Conservation (phyloP, 1,140 invertebrate genomes). For the Caerostris darwini region DNA sequence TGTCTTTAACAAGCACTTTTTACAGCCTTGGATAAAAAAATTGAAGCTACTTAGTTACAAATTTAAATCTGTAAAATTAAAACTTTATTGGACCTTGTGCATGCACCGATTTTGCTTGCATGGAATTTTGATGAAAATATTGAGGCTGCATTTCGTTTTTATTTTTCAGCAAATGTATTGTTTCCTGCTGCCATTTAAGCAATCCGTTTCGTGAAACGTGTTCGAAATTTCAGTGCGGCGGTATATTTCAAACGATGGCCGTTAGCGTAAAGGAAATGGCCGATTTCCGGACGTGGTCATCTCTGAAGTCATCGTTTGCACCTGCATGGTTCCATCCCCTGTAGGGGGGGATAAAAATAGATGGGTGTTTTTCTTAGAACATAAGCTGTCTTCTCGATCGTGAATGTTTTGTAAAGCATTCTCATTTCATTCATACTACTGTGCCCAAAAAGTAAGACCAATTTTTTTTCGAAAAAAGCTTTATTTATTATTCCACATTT, state of each 20-base stretch:
- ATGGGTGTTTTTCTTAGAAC: neutral
- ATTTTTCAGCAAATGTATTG: no score
- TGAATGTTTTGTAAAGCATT: neutral
- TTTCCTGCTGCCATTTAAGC: neutral
- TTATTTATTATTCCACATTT: no score
- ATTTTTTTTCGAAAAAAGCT: no score
- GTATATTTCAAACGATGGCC: neutral
- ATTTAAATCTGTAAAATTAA: neutral
- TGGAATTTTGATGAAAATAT: neutral
- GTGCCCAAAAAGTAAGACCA: no score
- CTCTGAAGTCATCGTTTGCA: neutral
- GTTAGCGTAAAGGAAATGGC: slow-evolving; percentile 53
- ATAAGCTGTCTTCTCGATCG: neutral
- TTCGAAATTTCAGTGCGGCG: neutral
- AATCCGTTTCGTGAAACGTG: neutral
- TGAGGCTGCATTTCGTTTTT: no score
- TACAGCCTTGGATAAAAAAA: neutral
- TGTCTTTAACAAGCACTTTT: no score
- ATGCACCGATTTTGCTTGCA: neutral
- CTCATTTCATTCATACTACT: no score
- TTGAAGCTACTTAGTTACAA: neutral
- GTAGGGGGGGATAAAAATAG: no score
- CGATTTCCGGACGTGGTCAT: neutral
- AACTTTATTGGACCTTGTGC: neutral
- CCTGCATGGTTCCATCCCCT: neutral